Percentiles rank a stretch among this genome's conserved stretches.
Conservation (phyloP, 2,888 invertebrate species). For the Oscheius sp. region DNA sequence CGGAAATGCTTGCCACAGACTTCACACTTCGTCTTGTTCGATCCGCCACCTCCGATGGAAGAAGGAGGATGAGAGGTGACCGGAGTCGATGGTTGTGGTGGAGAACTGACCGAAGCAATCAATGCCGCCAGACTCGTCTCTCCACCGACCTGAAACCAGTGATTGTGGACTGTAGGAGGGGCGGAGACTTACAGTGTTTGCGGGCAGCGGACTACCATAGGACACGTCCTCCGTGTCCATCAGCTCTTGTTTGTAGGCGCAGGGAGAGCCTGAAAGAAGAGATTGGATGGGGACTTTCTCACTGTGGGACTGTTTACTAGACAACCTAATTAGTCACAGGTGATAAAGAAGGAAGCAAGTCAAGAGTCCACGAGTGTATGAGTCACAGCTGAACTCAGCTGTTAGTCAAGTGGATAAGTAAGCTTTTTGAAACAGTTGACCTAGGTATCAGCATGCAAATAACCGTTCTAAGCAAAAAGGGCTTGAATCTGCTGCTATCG, state of each 20-base stretch:
- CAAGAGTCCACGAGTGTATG: no score
- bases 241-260: slow-evolving; percentile 28
- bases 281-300: neutral
- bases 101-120: slow-evolving; percentile 40
- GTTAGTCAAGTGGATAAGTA: no score
- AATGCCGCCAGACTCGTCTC: slow-evolving; percentile 52
- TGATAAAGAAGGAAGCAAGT: no score
- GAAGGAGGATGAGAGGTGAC: slow-evolving; percentile 29
- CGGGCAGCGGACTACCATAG: slow-evolving; percentile 37
- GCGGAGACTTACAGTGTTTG: slow-evolving; percentile 34
- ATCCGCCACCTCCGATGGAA: slow-evolving; percentile 1
- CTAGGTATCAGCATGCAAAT: no score
- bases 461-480: no score
- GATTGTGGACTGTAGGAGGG: neutral
- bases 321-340: no score
- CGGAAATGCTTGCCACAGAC: slow-evolving; percentile 73
- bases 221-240: slow-evolving; percentile 36
- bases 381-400: no score
- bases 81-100: slow-evolving; percentile 33
- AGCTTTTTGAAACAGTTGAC: no score
- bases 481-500: no score
- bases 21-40: slow-evolving; percentile 61
- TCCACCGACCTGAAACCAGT: slow-evolving; percentile 54
- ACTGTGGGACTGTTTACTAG: no score
- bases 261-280: slow-evolving; percentile 34